Percentiles rank a stretch among this genome's conserved stretches.
These are phyloP conservation scores for Acanthococcus lagerstroemiae DNA, from an alignment of 2,888 invertebrate genomes.

Conservation along the genomic window DNA sequence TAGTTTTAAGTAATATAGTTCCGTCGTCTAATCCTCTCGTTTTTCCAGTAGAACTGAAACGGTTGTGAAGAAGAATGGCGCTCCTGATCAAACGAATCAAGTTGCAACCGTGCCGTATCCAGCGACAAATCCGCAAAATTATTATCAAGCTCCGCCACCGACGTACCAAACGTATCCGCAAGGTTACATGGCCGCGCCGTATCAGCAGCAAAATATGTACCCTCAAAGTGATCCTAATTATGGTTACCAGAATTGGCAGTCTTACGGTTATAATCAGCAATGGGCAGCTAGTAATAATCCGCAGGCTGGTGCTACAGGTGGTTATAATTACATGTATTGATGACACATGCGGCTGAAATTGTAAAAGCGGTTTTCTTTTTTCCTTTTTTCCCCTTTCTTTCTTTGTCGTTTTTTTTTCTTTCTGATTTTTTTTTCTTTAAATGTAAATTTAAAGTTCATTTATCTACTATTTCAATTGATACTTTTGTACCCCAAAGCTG, in stretches of 20 bases:
- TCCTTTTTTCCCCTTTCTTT: no score
- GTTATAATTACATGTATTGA: slow-evolving; percentile 18
- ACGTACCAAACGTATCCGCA: slow-evolving; percentile 18
- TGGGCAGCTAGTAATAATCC: slow-evolving; percentile 1
- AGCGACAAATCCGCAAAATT: slow-evolving; percentile 5
- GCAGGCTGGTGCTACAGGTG: slow-evolving; percentile 4
- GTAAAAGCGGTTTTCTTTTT: no score
- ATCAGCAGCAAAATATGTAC: slow-evolving; percentile 1
- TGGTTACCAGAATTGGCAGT: slow-evolving; percentile 26
- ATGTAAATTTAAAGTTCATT: no score
- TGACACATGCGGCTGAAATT: no score
- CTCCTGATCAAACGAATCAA: background rate
- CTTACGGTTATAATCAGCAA: slow-evolving; percentile 18
- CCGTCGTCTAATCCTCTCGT: background rate
- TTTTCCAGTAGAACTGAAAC: background rate
- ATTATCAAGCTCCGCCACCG: background rate
- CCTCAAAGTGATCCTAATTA: slow-evolving; percentile 12
- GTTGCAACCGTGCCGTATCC: background rate
- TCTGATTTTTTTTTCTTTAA: no score
- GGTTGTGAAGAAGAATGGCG: slow-evolving; percentile 4
- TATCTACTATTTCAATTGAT: no score
- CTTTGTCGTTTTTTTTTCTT: no score
- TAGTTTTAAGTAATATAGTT: no score
- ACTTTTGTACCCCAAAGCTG: no score
- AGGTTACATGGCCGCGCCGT: slow-evolving; percentile 8